phyloP scores from a whole-genome alignment of 2,113 vertebrate genomes.

The Fukomys damarensis region DNA sequence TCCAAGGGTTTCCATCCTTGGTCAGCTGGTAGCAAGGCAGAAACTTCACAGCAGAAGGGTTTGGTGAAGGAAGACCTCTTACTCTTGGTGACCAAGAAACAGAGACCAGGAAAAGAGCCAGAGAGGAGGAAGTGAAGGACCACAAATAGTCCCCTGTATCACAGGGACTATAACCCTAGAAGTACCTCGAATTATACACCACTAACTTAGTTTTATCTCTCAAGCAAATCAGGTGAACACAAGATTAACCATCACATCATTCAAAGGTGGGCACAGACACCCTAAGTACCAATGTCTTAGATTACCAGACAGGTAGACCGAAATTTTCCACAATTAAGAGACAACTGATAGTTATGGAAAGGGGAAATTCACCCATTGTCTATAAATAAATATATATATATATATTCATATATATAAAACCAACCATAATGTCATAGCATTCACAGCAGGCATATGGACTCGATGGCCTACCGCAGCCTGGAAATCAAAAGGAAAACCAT shows the following conservation, averaged over 20 bases:
- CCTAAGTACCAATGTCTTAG: not conserved
- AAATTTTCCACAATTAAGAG: not conserved
- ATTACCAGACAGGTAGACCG: not conserved
- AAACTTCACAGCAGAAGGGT: not conserved
- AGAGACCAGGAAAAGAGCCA: not conserved
- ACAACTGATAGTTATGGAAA: not conserved
- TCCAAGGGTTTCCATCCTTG: not conserved
- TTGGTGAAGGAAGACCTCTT: not conserved
- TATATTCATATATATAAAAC: no score
- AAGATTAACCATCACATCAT: not conserved
- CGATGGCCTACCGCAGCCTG: rapidly evolving
- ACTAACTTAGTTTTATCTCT: not conserved
- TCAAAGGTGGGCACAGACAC: not conserved
- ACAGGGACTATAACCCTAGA: no score
- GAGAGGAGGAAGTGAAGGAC: not conserved
- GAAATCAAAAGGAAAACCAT: not conserved
- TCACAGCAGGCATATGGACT: not conserved
- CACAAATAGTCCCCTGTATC: no score
- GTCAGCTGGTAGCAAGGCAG: not conserved
- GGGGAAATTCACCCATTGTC: not conserved
- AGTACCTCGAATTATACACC: not conserved
- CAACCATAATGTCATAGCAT: not conserved
- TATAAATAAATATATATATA: no score
- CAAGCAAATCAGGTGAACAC: not conserved
- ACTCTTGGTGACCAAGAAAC: not conserved